Evolutionary conservation across 2,113 vertebrate genomes (phyloP).

Genomic region (Misgurnus mizolepis): DNA sequence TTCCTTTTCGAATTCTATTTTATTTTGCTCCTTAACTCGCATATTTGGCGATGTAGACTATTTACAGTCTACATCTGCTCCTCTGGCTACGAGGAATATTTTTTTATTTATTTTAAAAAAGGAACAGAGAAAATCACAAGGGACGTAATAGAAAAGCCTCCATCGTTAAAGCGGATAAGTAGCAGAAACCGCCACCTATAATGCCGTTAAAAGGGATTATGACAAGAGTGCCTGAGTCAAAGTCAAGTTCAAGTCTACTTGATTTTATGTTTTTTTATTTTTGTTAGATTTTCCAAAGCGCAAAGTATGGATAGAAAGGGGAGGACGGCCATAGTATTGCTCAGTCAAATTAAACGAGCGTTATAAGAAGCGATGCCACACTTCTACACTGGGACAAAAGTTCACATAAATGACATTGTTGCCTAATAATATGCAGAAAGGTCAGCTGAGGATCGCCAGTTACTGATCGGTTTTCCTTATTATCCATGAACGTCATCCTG

Average conservation of each 20-base stretch:
- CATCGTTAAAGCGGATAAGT: not conserved
- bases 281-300: slow-evolving; percentile 19
- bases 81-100: not conserved
- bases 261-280: slow-evolving; percentile 22
- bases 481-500: not conserved
- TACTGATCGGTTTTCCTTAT: no score
- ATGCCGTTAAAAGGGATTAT: not conserved
- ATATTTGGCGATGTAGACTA: no score
- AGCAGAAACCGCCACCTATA: not conserved
- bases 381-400: not conserved
- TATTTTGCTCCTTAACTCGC: not conserved
- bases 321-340: not conserved
- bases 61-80: not conserved
- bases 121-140: not conserved
- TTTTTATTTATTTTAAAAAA: no score
- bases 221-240: slow-evolving; percentile 54
- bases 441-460: not conserved
- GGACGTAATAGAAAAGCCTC: not conserved
- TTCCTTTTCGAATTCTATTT: not conserved
- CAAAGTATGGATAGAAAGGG: not conserved
- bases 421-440: not conserved
- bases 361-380: not conserved
- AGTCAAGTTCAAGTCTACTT: slow-evolving; percentile 75
- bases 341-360: not conserved
- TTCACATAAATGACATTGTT: not conserved